Evolutionary conservation across 2,797 vertebrate genomes (phyloP), one percentile per base, ranked within the genome.

Genomic region (Coregonus sp.): DNA sequence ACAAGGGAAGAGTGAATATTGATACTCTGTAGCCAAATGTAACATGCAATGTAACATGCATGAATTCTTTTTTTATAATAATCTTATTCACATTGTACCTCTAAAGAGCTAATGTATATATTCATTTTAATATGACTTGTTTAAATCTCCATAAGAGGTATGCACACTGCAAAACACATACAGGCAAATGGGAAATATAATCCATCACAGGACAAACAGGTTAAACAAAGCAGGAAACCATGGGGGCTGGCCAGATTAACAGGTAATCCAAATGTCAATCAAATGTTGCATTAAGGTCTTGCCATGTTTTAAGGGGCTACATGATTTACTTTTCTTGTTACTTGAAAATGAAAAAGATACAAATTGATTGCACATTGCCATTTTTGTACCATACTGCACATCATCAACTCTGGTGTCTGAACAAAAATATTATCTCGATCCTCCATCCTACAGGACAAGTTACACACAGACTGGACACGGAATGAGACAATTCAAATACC

Each of bases 131-230:
- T 80, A 72, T 69, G 66, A 79, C 82, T 59, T 4, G 80, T 90
- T 91, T 74, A 92, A 90, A 90, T 89, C 47, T 56, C 90, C 59
- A 81, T 75, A 78, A 75, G 86, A 85, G 87, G 91, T 90, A 88
- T 87, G 89, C 78, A 82, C 87, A 77, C 85, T 87, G 77, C 83
- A 80, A 82, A 82, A 76, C 73, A 79, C 11, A 73, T 79, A 90
- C 87, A 91, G 76, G 87, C 85, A 90, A 84, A 84, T 75, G 86
- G 78, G 69, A 72, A 37, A 75, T 54, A 83, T 71, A 76, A 82
- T 80, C 82, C 80, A 73, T 87, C 86, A 80, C 77, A 88, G 73
- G 50, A 79, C 72, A 85, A 85, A 75, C 80, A 82, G 77, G 83
- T 78, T 70, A 80, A 85, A 78, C 70, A 80, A 85, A 73, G 69